These are phyloP conservation scores for Phengaris arion DNA, from an alignment of 2,888 invertebrate species.

Conservation along the genomic window DNA sequence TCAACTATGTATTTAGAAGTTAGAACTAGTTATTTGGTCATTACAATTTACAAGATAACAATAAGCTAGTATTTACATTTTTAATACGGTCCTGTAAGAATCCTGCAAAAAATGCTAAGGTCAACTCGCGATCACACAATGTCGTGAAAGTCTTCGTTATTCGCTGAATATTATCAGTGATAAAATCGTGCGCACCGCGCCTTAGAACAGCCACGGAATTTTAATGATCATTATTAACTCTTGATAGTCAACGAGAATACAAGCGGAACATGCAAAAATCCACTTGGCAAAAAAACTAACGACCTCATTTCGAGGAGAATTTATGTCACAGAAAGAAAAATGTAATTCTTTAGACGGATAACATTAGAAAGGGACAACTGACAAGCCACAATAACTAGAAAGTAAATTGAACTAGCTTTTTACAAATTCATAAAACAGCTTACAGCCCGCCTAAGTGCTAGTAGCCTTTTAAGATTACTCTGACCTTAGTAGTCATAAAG, in stretches of 20 bases:
- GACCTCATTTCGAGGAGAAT: background rate
- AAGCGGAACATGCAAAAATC: background rate
- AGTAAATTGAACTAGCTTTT: constrained; percentile 1
- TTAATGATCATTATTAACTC: constrained; percentile 14
- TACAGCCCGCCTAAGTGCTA: background rate
- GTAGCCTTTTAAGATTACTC: constrained; percentile 15
- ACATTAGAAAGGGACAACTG: background rate
- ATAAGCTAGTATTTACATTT: background rate
- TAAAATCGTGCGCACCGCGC: constrained; percentile 35
- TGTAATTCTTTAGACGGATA: background rate
- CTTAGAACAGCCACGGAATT: constrained; percentile 5
- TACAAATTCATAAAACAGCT: constrained; percentile 6
- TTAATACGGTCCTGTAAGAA: background rate
- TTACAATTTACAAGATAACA: too few relatives aligned
- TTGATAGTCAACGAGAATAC: background rate
- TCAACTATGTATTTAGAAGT: background rate
- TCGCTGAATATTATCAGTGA: constrained; percentile 38
- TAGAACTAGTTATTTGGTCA: background rate
- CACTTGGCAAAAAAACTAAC: background rate
- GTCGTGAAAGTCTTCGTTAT: constrained; percentile 49
- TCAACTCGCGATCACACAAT: constrained; percentile 47
- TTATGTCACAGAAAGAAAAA: background rate
- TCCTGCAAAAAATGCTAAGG: constrained; percentile 38
- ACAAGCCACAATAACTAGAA: background rate
- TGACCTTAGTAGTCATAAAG: constrained; percentile 16